These are phyloP conservation scores for Tadarida brasiliensis DNA, from an alignment of 2,797 vertebrate species.

Conservation along the genomic window DNA sequence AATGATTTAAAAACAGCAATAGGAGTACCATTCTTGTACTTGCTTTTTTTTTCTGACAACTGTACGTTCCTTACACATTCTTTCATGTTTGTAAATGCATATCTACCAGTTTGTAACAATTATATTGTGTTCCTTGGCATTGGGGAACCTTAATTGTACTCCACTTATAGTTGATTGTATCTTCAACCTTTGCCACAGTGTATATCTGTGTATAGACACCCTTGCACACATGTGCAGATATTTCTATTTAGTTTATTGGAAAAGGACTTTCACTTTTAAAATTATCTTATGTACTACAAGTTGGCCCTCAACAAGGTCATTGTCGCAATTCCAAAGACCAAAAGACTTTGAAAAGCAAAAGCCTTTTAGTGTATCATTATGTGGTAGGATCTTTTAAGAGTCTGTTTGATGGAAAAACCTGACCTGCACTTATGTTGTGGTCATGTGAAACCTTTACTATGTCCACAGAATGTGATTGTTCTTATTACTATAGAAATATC, in stretches of 20 bases:
- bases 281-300: not conserved
- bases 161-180: not conserved
- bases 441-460: not conserved
- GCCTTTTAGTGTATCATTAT: not conserved
- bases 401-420: not conserved
- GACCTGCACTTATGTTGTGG: not conserved
- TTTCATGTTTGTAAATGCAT: not conserved
- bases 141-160: not conserved
- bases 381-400: not conserved
- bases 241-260: not conserved
- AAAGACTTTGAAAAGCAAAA: not conserved
- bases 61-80: not conserved
- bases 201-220: not conserved
- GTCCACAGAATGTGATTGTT: not conserved
- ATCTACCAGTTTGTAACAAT: not conserved
- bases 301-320: not conserved
- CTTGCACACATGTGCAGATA: not conserved
- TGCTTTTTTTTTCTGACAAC: not conserved
- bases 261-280: slow-evolving; percentile 29
- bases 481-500: not conserved
- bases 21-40: not conserved
- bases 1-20: not conserved
- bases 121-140: not conserved
- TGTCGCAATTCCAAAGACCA: not conserved
- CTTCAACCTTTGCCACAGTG: not conserved